Evolutionary conservation across 2,113 vertebrate species (phyloP).

Genomic region (Gambusia affinis): DNA sequence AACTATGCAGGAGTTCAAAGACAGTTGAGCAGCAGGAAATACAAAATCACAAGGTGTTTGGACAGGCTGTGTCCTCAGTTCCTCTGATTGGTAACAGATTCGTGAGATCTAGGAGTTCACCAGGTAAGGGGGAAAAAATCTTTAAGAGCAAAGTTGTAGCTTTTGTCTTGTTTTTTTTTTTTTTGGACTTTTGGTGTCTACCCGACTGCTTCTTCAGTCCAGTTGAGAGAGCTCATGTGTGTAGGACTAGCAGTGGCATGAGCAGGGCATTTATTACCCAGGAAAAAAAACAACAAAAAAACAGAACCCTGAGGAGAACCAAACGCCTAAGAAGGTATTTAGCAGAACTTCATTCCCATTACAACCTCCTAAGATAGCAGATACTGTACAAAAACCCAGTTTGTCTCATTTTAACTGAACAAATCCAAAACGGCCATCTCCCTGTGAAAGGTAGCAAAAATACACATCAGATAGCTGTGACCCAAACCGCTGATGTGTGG

Average conservation of each 20-base stretch:
- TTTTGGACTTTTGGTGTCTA: neutral
- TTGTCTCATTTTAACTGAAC: conserved; percentile 43
- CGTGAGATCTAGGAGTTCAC: no score
- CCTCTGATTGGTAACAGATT: no score
- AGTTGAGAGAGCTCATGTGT: no score
- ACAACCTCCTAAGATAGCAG: neutral
- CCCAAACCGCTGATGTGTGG: conserved; percentile 59
- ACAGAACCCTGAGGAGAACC: no score
- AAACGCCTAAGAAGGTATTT: neutral
- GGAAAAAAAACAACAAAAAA: no score
- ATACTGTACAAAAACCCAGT: neutral
- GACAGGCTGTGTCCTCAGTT: no score
- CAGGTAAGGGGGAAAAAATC: no score
- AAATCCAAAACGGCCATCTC: conserved; percentile 47
- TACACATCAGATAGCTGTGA: conserved; percentile 56
- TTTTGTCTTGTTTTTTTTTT: no score
- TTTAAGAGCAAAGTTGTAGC: no score
- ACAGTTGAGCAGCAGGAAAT: no score
- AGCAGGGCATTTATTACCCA: neutral
- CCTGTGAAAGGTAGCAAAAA: conserved; percentile 60
- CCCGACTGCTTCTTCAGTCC: neutral
- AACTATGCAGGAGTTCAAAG: no score
- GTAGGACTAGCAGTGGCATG: neutral
- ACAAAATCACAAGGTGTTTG: no score
- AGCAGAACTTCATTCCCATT: neutral